Evolutionary conservation across 2,888 invertebrate genomes (phyloP).

Genomic region (Linnaemya vulpina): DNA sequence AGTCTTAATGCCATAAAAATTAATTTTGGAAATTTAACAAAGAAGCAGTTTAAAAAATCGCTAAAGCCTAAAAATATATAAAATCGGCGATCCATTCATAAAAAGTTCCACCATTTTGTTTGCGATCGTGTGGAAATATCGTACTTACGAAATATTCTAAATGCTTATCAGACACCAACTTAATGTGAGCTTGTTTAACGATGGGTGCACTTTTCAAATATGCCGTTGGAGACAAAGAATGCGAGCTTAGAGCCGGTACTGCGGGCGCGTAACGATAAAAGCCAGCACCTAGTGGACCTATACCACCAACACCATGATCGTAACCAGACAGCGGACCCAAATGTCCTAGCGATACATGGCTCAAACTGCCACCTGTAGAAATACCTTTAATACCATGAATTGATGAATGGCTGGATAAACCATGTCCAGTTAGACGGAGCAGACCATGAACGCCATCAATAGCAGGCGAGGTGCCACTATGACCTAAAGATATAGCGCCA

Average conservation of each 20-base stretch:
- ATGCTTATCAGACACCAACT: constrained; percentile 86
- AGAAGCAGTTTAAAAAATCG: too few relatives aligned
- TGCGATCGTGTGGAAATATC: not conserved
- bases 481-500: constrained; percentile 79
- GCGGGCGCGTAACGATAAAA: constrained; percentile 81
- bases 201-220: constrained; percentile 81
- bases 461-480: constrained; percentile 76
- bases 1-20: too few relatives aligned
- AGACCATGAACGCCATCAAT: constrained; percentile 76
- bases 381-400: constrained; percentile 50
- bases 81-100: too few relatives aligned
- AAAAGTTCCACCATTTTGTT: too few relatives aligned
- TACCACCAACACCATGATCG: constrained; percentile 76
- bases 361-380: constrained; percentile 11
- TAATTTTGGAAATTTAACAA: too few relatives aligned
- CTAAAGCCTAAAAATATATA: too few relatives aligned
- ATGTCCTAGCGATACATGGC: constrained; percentile 56
- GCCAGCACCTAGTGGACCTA: constrained; percentile 78
- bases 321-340: constrained; percentile 75
- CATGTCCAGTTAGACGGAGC: constrained; percentile 70
- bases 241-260: constrained; percentile 79
- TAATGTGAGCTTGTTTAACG: constrained; percentile 82
- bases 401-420: constrained; percentile 39
- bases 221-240: constrained; percentile 81
- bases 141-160: constrained; percentile 86